Evolutionary conservation across 2,113 vertebrate species (phyloP).

Genomic region (Hypomesus transpacificus): DNA sequence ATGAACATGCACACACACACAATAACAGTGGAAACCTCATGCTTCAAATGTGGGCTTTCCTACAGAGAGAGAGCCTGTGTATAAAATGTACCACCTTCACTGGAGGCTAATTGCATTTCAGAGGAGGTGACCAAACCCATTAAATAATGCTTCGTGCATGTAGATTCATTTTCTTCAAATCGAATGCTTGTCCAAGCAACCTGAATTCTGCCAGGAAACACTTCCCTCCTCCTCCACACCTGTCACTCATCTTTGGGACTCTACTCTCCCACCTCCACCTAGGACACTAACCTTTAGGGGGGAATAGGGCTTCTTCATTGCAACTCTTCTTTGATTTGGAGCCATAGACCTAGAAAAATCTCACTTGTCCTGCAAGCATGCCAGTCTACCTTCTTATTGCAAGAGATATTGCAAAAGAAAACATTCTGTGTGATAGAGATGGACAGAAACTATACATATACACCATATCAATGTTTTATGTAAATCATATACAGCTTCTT

Average conservation of each 20-base stretch:
- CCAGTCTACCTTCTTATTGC: too few relatives aligned
- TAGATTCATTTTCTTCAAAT: conserved; percentile 33
- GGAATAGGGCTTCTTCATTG: too few relatives aligned
- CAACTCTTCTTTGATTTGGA: too few relatives aligned
- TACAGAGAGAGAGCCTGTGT: background rate
- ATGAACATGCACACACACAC: background rate
- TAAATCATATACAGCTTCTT: conserved; percentile 10
- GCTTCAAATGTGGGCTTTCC: background rate
- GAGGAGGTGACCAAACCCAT: conserved; percentile 37
- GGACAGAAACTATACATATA: too few relatives aligned
- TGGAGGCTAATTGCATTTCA: conserved; percentile 46
- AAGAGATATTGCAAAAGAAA: too few relatives aligned
- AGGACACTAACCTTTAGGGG: too few relatives aligned
- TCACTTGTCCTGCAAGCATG: too few relatives aligned
- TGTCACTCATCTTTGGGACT: too few relatives aligned
- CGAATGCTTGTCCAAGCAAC: conserved; percentile 28
- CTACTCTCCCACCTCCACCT: too few relatives aligned
- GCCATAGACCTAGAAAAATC: too few relatives aligned
- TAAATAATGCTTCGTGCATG: conserved; percentile 32
- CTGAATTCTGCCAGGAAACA: background rate
- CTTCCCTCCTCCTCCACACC: too few relatives aligned
- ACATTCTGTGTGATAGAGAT: background rate
- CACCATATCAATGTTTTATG: background rate
- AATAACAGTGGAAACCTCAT: too few relatives aligned
- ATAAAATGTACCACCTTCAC: conserved; percentile 32